Conservation (phyloP, 1,140 invertebrate genomes). For the Sminthurides bifidus region DNA sequence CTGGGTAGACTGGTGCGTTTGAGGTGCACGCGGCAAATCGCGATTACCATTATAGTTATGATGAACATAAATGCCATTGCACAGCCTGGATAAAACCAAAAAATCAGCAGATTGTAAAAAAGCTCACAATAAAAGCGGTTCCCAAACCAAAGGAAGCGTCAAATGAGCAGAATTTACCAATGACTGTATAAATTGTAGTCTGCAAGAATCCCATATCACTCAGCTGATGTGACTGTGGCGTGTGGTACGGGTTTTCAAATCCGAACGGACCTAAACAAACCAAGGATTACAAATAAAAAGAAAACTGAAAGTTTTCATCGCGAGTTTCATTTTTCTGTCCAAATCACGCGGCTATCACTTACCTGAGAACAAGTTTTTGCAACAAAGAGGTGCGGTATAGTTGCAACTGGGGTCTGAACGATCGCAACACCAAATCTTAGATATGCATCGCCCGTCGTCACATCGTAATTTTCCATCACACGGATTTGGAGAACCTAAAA, state of each 20-base stretch:
- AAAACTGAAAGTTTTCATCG: too few species aligned
- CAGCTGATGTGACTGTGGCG: slow-evolving; percentile 33
- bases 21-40: slow-evolving; percentile 40
- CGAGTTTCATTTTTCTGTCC: too few species aligned
- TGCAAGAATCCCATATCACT: slow-evolving; percentile 39
- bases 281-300: too few species aligned
- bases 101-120: too few species aligned
- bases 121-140: too few species aligned
- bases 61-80: slow-evolving; percentile 41
- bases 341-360: too few species aligned
- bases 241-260: slow-evolving; percentile 33
- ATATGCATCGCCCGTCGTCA: slow-evolving; percentile 42
- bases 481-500: slow-evolving; percentile 33
- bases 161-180: slow-evolving; percentile 33
- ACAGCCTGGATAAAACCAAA: slow-evolving; percentile 35
- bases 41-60: slow-evolving; percentile 39
- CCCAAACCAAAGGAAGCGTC: too few species aligned
- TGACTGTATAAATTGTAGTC: slow-evolving; percentile 40
- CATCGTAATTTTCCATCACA: slow-evolving; percentile 42
- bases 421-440: slow-evolving; percentile 43
- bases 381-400: slow-evolving; percentile 34
- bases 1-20: slow-evolving; percentile 35
- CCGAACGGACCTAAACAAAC: slow-evolving; percentile 10
- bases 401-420: slow-evolving; percentile 39
- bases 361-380: slow-evolving; percentile 23